Evolutionary conservation across 2,888 invertebrate genomes (phyloP), one percentile per base, ranked within the genome.

Genomic region (Pyrrhia umbra): DNA sequence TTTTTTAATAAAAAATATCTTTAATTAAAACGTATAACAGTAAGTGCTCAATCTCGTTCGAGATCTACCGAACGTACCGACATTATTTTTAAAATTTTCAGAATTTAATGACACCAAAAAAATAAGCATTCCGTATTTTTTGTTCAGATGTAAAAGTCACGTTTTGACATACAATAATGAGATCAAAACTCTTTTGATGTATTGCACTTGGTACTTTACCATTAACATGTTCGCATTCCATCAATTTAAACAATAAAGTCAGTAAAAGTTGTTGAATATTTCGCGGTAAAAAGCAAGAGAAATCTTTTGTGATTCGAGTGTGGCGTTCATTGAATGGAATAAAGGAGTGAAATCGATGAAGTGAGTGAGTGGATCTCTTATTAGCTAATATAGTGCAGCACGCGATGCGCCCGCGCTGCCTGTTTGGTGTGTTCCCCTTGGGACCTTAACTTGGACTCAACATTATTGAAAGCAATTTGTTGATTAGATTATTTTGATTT

Each of bases 351-450:
- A 86, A 86, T 87, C 87, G 85, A 87, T 88, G 84, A 86, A 77
- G 72, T 73, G 69, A 75, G 79, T 77, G 81, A 79, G 75, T 75
- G 77, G 79, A 77, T 80, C 84, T 78, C 85, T 88, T 88, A 88
- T 88, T 88, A 86, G 85, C 83, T 88, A 88, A 89, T 88, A 88
- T 85, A 87, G 83, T 74, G 75, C 70, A 71, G 77, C 90, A 91
- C 90, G 90, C 90, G 86, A 90, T 88, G 77, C 70, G 68, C 72
- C 64, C 51, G 69, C 66, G 70, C 56, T 66, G 51, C 52, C 42
- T 30, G 18, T 13, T 56, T 71, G 72, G 57, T 69, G 56, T 75
- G 42, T 66, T 77, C 76, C 72, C 39, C 65, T 77, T 70, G 25
- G 43, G n/a, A 16, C 77, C 37, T 40, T n/a, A n/a, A n/a, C n/a